A percentile compares a stretch with the other conserved stretches of the same genome.
Evolutionary conservation across 2,797 vertebrate genomes (phyloP).

Genomic region (Tapera naevia): DNA sequence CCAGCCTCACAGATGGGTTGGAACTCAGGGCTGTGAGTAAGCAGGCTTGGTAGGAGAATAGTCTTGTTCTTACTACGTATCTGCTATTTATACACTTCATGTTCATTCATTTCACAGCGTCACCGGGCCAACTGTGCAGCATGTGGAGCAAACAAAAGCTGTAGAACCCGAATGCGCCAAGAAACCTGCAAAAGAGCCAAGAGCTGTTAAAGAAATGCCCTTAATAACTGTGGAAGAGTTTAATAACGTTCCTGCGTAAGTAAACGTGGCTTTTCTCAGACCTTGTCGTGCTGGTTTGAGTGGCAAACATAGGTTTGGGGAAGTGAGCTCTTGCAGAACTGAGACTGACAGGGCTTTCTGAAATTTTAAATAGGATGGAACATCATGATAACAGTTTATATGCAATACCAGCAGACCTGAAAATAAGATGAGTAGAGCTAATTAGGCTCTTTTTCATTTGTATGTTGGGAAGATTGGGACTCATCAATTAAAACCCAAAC

Average conservation of each 20-base stretch:
- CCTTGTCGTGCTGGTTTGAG: fast-evolving
- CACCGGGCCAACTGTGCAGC: background rate
- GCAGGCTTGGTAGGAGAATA: background rate
- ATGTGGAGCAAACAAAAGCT: background rate
- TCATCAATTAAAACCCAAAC: background rate
- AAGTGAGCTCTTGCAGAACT: background rate
- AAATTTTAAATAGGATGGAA: background rate
- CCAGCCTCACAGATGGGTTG: background rate
- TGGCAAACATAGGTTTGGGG: background rate
- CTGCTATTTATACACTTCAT: background rate
- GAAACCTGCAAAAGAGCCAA: slow-evolving; percentile 47
- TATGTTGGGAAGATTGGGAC: background rate
- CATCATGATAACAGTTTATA: background rate
- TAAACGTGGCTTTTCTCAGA: background rate
- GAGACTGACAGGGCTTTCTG: background rate
- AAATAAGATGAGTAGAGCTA: too few relatives aligned
- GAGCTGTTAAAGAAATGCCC: slow-evolving; percentile 53
- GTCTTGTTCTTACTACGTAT: background rate
- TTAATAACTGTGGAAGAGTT: slow-evolving; percentile 74
- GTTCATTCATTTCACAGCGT: background rate
- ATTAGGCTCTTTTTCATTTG: background rate
- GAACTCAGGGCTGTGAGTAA: background rate
- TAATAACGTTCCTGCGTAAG: slow-evolving; percentile 71
- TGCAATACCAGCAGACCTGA: background rate
- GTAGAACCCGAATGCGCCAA: background rate